Conservation (phyloP, 2,888 invertebrate species). For the Heliconius aoede region DNA sequence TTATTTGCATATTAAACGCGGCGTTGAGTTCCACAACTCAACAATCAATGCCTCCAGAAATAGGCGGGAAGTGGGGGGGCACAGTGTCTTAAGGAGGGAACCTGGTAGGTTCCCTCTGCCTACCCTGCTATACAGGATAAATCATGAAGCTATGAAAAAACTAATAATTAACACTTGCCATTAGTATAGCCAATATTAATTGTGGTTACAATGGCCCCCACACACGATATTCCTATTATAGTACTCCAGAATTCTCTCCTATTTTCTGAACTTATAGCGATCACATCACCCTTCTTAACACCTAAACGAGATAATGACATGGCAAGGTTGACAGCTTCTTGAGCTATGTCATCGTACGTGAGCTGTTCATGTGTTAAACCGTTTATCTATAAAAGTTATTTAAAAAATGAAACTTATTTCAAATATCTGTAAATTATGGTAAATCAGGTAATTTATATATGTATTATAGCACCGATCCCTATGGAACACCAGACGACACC, state of each 20-base stretch:
- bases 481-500: too few species aligned
- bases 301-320: slow-evolving; percentile 68
- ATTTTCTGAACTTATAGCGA: slow-evolving; percentile 69
- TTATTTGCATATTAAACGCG: not conserved
- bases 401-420: too few species aligned
- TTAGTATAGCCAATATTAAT: slow-evolving; percentile 51
- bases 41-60: not conserved
- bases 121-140: not conserved
- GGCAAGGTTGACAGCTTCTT: slow-evolving; percentile 67
- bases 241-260: slow-evolving; percentile 63
- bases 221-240: slow-evolving; percentile 58
- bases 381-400: slow-evolving; percentile 62
- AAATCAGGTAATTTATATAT: too few species aligned
- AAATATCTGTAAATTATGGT: too few species aligned
- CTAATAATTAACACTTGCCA: not conserved
- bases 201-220: slow-evolving; percentile 63
- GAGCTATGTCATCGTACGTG: slow-evolving; percentile 60
- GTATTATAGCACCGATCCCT: too few species aligned
- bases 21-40: not conserved
- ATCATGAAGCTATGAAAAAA: not conserved
- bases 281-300: slow-evolving; percentile 65
- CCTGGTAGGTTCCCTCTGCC: not conserved
- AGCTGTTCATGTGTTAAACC: slow-evolving; percentile 59
- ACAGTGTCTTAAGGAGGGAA: not conserved
- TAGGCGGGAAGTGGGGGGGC: not conserved